phyloP scores from a whole-genome alignment of 2,113 vertebrate genomes.

The Entosphenus tridentatus region DNA sequence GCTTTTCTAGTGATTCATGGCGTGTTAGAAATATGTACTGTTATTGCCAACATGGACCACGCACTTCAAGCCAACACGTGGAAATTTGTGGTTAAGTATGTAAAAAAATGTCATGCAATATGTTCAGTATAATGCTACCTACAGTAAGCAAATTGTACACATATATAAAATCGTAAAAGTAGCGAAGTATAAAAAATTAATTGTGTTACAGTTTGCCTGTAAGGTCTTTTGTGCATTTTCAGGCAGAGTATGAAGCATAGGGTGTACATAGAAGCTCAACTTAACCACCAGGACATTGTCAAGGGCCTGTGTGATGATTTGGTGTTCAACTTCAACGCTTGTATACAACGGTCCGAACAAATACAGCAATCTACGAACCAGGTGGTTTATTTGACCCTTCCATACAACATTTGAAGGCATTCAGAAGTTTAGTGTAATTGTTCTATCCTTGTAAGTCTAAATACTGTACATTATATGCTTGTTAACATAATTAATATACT shows the following conservation, averaged over 20 bases:
- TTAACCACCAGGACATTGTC: constrained; percentile 50
- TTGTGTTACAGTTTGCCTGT: too few relatives aligned
- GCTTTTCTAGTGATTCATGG: constrained; percentile 50
- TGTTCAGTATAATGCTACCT: too few relatives aligned
- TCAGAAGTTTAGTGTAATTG: not conserved
- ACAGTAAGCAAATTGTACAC: too few relatives aligned
- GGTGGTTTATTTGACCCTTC: constrained; percentile 16
- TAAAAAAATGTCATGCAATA: constrained; percentile 8
- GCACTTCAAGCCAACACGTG: constrained; percentile 84
- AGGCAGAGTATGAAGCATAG: constrained; percentile 77
- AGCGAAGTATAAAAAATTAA: too few relatives aligned
- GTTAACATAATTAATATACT: not conserved
- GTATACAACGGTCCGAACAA: constrained; percentile 48
- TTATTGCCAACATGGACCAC: constrained; percentile 68
- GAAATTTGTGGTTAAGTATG: constrained; percentile 92
- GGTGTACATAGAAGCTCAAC: constrained; percentile 35
- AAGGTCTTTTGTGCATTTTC: constrained; percentile 11
- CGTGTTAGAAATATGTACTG: constrained; percentile 56
- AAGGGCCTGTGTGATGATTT: constrained; percentile 43
- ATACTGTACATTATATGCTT: not conserved
- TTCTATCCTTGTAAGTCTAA: not conserved
- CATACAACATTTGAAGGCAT: not conserved
- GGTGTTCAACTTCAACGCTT: constrained; percentile 35
- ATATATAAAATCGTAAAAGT: too few relatives aligned
- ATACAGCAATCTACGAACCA: constrained; percentile 25